These are phyloP conservation scores for Paedocypris sp. DNA, from an alignment of 2,113 vertebrate genomes.

Conservation along the genomic window DNA sequence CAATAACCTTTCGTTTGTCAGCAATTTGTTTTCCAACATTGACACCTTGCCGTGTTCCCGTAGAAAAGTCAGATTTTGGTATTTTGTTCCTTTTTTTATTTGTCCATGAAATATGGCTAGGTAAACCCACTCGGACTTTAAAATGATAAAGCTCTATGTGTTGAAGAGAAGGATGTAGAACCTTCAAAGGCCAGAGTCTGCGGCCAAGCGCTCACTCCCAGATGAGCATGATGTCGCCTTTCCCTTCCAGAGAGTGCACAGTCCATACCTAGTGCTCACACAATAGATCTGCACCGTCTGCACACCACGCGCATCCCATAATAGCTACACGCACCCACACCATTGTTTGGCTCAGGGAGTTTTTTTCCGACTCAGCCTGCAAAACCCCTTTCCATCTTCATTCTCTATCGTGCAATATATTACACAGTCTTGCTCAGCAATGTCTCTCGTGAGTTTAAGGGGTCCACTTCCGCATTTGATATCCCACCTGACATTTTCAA, in stretches of 20 bases:
- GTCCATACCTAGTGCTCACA: neutral
- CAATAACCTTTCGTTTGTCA: too few species aligned
- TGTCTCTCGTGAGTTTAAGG: too few species aligned
- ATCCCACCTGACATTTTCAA: slow-evolving; percentile 1
- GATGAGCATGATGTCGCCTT: slow-evolving; percentile 64
- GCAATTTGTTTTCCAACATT: too few species aligned
- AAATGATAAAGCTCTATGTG: slow-evolving; percentile 39
- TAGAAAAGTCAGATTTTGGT: neutral
- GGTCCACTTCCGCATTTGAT: too few species aligned
- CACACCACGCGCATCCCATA: neutral
- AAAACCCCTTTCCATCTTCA: neutral
- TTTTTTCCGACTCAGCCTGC: neutral
- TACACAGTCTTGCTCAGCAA: neutral
- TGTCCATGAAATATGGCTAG: neutral
- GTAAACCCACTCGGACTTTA: neutral
- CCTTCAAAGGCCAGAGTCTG: slow-evolving; percentile 91
- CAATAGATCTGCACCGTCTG: neutral
- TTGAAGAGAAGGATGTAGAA: slow-evolving; percentile 62
- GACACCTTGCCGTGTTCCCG: too few species aligned
- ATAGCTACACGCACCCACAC: neutral
- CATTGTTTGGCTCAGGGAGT: neutral
- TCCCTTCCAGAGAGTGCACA: slow-evolving; percentile 62
- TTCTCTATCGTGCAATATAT: neutral
- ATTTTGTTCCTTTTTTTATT: neutral
- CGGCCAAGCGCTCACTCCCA: slow-evolving; percentile 81